Evolutionary conservation across 2,888 invertebrate species (phyloP).

Genomic region (Actias luna): DNA sequence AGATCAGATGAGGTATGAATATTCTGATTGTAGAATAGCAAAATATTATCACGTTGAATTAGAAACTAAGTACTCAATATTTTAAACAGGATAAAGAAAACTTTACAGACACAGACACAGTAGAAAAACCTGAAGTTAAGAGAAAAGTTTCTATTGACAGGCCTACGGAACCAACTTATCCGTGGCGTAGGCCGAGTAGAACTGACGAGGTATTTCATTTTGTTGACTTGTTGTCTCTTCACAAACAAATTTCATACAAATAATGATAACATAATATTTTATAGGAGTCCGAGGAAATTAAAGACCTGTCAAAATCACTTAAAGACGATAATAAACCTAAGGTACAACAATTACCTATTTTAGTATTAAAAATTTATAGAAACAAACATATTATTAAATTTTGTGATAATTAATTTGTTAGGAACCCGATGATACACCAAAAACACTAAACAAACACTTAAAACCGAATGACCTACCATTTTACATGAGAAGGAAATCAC

Average conservation of each 20-base stretch:
- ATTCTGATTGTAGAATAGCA: background rate
- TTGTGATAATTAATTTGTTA: slow-evolving; percentile 32
- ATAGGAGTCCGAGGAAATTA: slow-evolving; percentile 23
- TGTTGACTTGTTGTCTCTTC: background rate
- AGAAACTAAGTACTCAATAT: background rate
- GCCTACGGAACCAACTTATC: slow-evolving; percentile 33
- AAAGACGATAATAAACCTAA: slow-evolving; percentile 24
- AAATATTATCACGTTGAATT: background rate
- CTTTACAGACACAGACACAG: slow-evolving; percentile 27
- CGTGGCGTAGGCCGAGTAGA: slow-evolving; percentile 14
- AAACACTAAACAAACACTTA: slow-evolving; percentile 34
- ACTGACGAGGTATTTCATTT: slow-evolving; percentile 11
- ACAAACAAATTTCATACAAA: background rate
- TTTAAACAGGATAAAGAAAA: slow-evolving; percentile 37
- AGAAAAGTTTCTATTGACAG: slow-evolving; percentile 34
- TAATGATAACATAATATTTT: slow-evolving; percentile 14
- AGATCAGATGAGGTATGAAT: slow-evolving; percentile 45
- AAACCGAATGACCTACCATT: slow-evolving; percentile 42
- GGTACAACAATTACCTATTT: slow-evolving; percentile 19
- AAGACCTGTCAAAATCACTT: slow-evolving; percentile 19
- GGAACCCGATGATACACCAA: slow-evolving; percentile 43
- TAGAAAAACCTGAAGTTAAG: slow-evolving; percentile 23
- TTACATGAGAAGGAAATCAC: slow-evolving; percentile 47
- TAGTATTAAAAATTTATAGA: background rate
- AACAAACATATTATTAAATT: background rate